Percentiles rank a stretch among this genome's conserved stretches.
These are phyloP conservation scores for Pogona vitticeps DNA, from an alignment of 2,113 vertebrate genomes.

Conservation along the genomic window DNA sequence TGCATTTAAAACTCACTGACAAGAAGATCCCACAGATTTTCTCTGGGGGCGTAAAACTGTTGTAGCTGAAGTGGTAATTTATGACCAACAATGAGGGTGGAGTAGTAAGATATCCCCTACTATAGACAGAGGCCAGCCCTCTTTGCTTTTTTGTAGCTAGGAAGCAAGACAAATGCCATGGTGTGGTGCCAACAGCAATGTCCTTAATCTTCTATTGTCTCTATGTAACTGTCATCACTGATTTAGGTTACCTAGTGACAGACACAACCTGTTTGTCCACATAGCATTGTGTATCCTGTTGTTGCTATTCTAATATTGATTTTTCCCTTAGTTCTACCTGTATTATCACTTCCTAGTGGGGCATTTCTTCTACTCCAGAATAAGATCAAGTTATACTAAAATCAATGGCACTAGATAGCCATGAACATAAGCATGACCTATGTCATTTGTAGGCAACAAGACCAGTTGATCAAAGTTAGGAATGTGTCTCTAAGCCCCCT, in stretches of 20 bases:
- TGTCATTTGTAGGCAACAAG: background rate
- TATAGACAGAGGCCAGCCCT: background rate
- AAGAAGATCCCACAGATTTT: background rate
- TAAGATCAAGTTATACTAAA: background rate
- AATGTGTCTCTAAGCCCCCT: background rate
- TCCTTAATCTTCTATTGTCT: background rate
- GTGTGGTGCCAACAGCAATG: background rate
- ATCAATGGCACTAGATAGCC: background rate
- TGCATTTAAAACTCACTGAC: background rate
- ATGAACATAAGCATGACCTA: background rate
- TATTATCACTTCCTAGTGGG: background rate
- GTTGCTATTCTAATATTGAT: background rate
- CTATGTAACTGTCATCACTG: background rate
- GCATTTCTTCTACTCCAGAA: background rate
- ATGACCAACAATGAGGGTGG: no score
- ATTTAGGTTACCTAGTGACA: background rate
- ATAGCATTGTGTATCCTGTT: background rate
- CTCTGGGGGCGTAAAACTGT: background rate
- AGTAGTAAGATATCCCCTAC: background rate
- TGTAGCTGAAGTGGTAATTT: background rate
- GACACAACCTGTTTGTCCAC: background rate
- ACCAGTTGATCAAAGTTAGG: background rate
- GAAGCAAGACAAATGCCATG: background rate
- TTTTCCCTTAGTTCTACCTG: background rate
- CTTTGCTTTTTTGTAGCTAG: background rate